Evolutionary conservation across 2,113 vertebrate genomes (phyloP).

Genomic region (Shinisaurus crocodilurus): DNA sequence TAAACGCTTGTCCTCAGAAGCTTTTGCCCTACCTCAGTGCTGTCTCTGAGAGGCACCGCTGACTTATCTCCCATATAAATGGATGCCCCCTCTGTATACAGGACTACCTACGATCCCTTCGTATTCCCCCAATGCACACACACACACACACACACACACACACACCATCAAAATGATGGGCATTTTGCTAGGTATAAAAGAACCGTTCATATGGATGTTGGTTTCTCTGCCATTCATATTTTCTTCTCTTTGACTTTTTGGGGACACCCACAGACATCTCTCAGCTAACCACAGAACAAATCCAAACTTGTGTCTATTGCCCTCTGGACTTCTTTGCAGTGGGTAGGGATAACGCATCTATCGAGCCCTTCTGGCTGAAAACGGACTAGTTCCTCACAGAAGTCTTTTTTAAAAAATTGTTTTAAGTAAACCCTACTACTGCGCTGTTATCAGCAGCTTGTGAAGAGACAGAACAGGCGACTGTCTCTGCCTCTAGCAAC

Average conservation of each 20-base stretch:
- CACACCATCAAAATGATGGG: not conserved
- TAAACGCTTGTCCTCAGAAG: not conserved
- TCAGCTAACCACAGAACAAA: not conserved
- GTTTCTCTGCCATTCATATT: not conserved
- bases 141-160: too few species aligned
- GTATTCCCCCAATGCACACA: too few species aligned
- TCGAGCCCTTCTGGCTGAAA: not conserved
- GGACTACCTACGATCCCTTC: not conserved
- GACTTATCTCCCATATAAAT: not conserved
- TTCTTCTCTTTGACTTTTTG: not conserved
- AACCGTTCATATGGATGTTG: not conserved
- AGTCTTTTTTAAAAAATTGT: not conserved
- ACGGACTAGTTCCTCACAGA: rapidly evolving
- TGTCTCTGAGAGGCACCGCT: not conserved
- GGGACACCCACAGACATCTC: not conserved
- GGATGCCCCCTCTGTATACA: too few species aligned
- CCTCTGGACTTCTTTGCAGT: not conserved
- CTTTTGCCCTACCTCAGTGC: not conserved
- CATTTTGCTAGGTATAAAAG: not conserved
- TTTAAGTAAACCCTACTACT: too few species aligned
- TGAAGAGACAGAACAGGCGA: not conserved
- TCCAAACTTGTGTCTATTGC: rapidly evolving
- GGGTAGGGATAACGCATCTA: not conserved
- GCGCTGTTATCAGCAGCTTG: not conserved
- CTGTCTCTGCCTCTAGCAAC: too few species aligned